These are phyloP conservation scores for Ceratothoa steindachneri DNA, from an alignment of 2,888 invertebrate species.

Conservation along the genomic window DNA sequence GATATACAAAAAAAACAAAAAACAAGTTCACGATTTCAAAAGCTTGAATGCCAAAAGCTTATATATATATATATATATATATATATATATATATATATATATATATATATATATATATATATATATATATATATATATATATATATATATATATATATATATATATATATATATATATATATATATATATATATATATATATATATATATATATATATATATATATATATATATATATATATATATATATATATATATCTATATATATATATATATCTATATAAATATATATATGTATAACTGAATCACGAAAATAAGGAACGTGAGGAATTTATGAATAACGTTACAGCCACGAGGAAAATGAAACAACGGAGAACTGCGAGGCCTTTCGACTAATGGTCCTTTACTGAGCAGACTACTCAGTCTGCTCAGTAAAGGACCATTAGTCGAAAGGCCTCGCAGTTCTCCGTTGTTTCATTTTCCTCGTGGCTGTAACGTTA, in stretches of 20 bases:
- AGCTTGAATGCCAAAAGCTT: too few relatives aligned
- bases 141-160: constrained; percentile 10
- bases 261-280: constrained; percentile 11
- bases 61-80: constrained; percentile 21
- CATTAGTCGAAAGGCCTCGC: too few relatives aligned
- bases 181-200: constrained; percentile 21
- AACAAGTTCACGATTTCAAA: too few relatives aligned
- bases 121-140: constrained; percentile 20
- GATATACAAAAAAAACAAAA: too few relatives aligned
- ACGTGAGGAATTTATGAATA: too few relatives aligned
- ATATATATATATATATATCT: constrained; percentile 18
- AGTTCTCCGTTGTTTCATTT: too few relatives aligned
- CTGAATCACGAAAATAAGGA: not conserved
- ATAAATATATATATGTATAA: constrained; percentile 6
- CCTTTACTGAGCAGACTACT: too few relatives aligned
- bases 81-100: constrained; percentile 19
- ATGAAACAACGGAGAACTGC: too few relatives aligned
- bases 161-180: constrained; percentile 16
- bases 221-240: constrained; percentile 12
- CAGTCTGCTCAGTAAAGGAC: too few relatives aligned
- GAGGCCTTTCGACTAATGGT: too few relatives aligned
- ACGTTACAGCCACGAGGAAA: too few relatives aligned
- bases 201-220: constrained; percentile 14
- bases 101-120: constrained; percentile 15
- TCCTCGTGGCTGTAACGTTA: too few relatives aligned